Evolutionary conservation across 2,797 vertebrate species (phyloP).

Genomic region (Peromyscus eremicus): DNA sequence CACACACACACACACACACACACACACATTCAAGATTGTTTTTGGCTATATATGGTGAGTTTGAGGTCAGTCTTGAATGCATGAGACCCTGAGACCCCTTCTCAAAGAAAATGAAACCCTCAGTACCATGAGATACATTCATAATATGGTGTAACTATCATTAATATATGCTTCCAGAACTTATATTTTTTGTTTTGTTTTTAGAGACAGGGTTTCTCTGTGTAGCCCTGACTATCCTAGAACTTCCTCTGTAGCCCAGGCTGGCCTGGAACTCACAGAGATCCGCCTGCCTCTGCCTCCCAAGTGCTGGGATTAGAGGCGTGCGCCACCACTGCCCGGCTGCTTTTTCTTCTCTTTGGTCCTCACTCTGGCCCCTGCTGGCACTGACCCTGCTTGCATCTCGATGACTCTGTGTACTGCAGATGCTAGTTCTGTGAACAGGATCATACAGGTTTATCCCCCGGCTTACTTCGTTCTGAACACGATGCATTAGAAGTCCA

Average conservation of each 20-base stretch:
- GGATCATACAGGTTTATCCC: neutral
- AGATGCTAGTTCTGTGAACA: neutral
- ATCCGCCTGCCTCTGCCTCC: fast-evolving
- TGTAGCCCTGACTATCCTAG: neutral
- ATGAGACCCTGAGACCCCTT: neutral
- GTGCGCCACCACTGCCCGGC: too few species aligned
- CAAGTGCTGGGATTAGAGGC: too few species aligned
- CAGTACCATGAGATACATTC: neutral
- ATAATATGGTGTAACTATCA: neutral
- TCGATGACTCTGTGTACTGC: neutral
- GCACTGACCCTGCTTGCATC: neutral
- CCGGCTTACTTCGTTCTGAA: neutral
- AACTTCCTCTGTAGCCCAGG: neutral
- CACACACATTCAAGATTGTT: neutral
- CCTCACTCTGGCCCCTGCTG: neutral
- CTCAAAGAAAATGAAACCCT: neutral
- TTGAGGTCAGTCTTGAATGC: neutral
- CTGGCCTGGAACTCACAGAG: neutral
- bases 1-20: neutral
- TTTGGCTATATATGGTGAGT: neutral
- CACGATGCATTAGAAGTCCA: neutral
- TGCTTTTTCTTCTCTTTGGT: neutral
- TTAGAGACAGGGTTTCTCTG: neutral
- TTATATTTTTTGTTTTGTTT: neutral
- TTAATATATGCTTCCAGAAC: neutral